These are phyloP conservation scores for Elachura formosa DNA, from an alignment of 2,113 vertebrate species.

Conservation along the genomic window DNA sequence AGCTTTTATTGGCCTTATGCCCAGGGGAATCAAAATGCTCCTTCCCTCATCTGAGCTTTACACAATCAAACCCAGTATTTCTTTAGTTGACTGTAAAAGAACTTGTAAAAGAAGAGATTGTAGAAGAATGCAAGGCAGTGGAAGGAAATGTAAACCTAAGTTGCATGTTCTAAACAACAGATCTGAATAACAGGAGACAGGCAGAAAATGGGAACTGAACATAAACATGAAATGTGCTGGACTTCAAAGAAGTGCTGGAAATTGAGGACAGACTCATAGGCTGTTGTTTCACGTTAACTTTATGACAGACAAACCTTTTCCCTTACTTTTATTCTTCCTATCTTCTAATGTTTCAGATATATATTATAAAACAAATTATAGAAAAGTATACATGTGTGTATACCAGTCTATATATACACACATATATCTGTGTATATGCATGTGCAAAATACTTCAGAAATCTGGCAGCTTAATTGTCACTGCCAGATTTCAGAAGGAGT, in stretches of 20 bases:
- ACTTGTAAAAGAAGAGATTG: neutral
- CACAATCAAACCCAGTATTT: neutral
- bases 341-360: neutral
- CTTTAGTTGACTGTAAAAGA: conserved; percentile 14
- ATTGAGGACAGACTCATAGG: neutral
- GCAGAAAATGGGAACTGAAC: neutral
- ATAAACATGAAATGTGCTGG: neutral
- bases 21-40: conserved; percentile 32
- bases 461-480: neutral
- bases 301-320: neutral
- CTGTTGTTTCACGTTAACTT: neutral
- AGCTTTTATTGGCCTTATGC: conserved; percentile 40
- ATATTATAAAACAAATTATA: neutral
- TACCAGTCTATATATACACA: neutral
- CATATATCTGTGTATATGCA: rapidly evolving
- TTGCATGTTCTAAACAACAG: neutral
- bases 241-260: neutral
- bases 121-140: neutral
- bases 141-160: conserved; percentile 1
- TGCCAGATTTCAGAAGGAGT: neutral
- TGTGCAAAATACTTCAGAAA: neutral
- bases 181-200: neutral
- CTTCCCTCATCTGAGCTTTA: neutral
- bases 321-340: neutral
- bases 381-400: rapidly evolving